Base-by-base conservation (phyloP, 2,797 vertebrate genomes). In the Gallirallus australis region DNA sequence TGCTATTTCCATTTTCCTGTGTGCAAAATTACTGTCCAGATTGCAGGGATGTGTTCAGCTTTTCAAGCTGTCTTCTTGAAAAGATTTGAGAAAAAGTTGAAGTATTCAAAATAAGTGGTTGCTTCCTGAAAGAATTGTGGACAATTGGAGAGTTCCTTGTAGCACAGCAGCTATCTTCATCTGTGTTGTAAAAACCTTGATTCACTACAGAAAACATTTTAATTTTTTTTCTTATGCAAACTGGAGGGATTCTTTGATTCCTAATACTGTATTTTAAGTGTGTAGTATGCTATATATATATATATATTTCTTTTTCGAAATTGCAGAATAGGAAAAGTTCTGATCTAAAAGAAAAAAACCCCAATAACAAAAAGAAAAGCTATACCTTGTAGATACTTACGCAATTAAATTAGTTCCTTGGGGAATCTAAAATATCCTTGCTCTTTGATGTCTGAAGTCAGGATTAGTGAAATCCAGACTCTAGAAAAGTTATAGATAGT, bases 381-480 rank as follows among this genome's bases (percentile, higher is more conserved):
- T 93, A 12, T 78, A 73, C 7, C 24, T 84, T 83, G 75, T 42
- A 94, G 75, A 80, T 88, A 81, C 87, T 96, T 91, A 82, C 35
- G 75, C 65, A 97, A 96, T 94, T 95, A 97, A 96, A 94, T 93
- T 15, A 96, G 87, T 69, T 96, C 97, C 89, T 89, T 86, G 31
- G 95, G 87, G 85, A 96, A 72, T 86, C 90, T 77, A 88, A 92
- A 94, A 92, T 81, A 93, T 85, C 82, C 87, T 81, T 93, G 48
- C 45, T 94, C 95, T 97, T 96, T 97, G 96, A 97, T 95, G 94
- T 96, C 83, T 96, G 88, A 94, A 96, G 86, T 70, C 76, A 93
- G 90, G 95, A 97, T 97, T 97, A 97, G 92, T 73, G 83, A 96
- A 97, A 97, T 95, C 92, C 95, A 94, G 73, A 82, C 84, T 95